Evolutionary conservation across 37 sponge, comb jelly and placozoan species (phyloP), one percentile per base, ranked within the genome.

Genomic region (Cliona cf. orientalis): DNA sequence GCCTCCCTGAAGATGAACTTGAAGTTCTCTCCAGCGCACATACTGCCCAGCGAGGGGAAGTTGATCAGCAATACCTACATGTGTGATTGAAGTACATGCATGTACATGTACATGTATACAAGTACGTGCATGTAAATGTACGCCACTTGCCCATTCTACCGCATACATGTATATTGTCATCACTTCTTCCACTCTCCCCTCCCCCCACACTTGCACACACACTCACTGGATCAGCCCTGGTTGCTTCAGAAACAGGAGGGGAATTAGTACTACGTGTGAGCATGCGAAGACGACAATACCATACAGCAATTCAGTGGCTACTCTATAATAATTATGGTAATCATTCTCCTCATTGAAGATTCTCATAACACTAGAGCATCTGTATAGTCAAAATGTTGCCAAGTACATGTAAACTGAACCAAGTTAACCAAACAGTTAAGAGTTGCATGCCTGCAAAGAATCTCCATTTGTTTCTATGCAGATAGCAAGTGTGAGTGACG

Each of bases 1-100:
- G 95, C 83, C 72, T 94, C 95, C 19, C 91, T 79, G 77, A 94
- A 94, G 42, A 94, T 87, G 67, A 94, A 94, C 85, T 94, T 94
- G 67, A 94, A 90, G 63, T 90, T 94, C 72, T 94, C 94, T 22
- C 90, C 94, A 69, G 94, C 94, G 14, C 87, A 34, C 90, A 93
- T 93, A 19, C 58, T 53, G 19, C 94, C 94, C 41, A 93, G 81
- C 46, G 89, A 89, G 0, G 94, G 94, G 69, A 93, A 93, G 70
- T 93, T 93, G 76, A 93, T 93, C 46, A 93, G 85, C 19, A 93
- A 69, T 12, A 93, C 76, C 93, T 93, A 42, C 6, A 31, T 32
- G 35, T 33, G n/a, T 5, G 34, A 53, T 14, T 12, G 6, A 28
- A n/a, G 26, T 26, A n/a, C 63, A 61, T 61, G 6, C 17, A 61